A percentile compares a stretch with the other conserved stretches of the same genome.
Evolutionary conservation across 2,888 invertebrate genomes (phyloP).

Genomic region (Norana najaformis): DNA sequence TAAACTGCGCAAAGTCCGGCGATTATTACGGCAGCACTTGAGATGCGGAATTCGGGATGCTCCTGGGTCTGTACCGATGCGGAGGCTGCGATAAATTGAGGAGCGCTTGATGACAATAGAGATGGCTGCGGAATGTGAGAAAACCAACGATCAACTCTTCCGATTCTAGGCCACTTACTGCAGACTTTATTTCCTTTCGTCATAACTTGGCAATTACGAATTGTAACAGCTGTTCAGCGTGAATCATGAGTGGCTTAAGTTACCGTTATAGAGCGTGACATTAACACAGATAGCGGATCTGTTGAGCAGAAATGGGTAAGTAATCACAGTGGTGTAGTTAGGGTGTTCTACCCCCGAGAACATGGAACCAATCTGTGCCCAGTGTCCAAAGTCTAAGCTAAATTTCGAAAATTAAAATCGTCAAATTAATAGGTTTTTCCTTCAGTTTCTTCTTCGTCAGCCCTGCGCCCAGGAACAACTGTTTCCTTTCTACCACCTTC

Average conservation of each 20-base stretch:
- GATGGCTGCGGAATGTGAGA: background rate
- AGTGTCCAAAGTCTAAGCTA: no score
- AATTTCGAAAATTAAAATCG: no score
- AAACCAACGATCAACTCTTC: background rate
- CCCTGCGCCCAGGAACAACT: no score
- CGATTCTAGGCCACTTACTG: constrained; percentile 5
- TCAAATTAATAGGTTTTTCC: no score
- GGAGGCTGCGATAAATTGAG: background rate
- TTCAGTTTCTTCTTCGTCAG: no score
- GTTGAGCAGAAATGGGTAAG: background rate
- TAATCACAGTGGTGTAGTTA: no score
- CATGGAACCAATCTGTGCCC: no score
- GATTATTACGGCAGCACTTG: constrained; percentile 1
- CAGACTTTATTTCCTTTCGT: background rate
- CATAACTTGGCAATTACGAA: background rate
- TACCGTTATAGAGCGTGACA: background rate
- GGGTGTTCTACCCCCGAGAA: no score
- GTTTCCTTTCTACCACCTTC: no score
- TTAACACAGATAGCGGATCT: background rate
- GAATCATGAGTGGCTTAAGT: background rate
- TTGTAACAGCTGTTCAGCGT: background rate
- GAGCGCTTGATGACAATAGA: constrained; percentile 5
- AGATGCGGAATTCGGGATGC: background rate
- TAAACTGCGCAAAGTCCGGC: constrained; percentile 5
- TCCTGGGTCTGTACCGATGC: background rate